Base-by-base conservation (phyloP, 2,888 invertebrate species). In the Catocala fraxini region DNA sequence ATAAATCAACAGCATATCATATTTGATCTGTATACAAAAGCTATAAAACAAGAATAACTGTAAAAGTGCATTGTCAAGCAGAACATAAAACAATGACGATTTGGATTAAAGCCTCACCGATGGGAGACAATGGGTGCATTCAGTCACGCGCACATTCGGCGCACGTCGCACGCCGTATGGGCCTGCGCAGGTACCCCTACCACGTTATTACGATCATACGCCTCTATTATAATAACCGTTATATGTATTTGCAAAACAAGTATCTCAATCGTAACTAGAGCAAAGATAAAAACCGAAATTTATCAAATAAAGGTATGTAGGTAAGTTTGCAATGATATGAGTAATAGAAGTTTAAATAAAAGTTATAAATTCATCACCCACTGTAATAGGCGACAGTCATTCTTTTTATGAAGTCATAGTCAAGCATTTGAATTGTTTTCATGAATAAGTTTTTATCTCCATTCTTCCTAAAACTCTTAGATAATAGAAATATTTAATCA, bases 71-170 rank as follows among this genome's bases (percentile, higher is more conserved):
- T 66, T 66, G 57, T 65, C 63, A 68, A 64, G 56, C 58, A 68
- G 66, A 66, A 64, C 66, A 70, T 65, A 69, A 56, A 67, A 71
- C 65, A 66, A 67, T 65, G 69, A 68, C 63, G 55, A 64, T 57
- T 60, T 61, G 66, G 63, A 68, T 72, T 68, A 69, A 69, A 62
- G 52, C 45, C 46, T 48, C 11, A 63, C 62, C 54, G 64, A 51
- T 39, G 46, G 46, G 51, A 63, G 67, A 71, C 78, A 79, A 79
- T 78, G 70, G 78, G 58, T 65, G 75, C 86, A 85, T 87, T 82
- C 79, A 80, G 62, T 80, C 82, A 83, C 84, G 85, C 72, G 73
- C 77, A 63, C 65, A 79, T 79, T 79, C 81, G 56, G 58, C 39
- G 60, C 85, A 85, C 83, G 83, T 82, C 75, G 49, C 4, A 25